Conservation (phyloP, 2,797 vertebrate genomes). For the Selene dorsalis region DNA sequence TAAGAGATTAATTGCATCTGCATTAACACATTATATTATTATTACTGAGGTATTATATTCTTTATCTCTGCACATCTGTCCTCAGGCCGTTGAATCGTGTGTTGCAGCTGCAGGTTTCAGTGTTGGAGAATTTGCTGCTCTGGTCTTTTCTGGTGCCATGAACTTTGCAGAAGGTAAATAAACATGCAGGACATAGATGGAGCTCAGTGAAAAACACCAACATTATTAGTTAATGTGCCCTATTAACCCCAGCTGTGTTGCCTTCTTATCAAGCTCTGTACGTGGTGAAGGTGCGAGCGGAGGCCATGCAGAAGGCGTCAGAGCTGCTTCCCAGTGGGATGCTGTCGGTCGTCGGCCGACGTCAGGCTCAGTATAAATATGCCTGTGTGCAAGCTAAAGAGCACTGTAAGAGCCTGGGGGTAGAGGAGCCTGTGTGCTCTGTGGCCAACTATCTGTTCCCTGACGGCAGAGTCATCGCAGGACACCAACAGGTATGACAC, state of each 20-base stretch:
- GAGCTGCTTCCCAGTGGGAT: slow-evolving; percentile 91
- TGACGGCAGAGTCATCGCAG: slow-evolving; percentile 93
- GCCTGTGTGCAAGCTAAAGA: slow-evolving; percentile 91
- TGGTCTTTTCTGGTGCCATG: slow-evolving; percentile 94
- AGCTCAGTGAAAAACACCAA: accelerated
- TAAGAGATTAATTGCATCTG: no score
- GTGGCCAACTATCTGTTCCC: slow-evolving; percentile 95
- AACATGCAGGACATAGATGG: background rate
- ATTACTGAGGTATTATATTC: background rate
- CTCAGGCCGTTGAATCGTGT: slow-evolving; percentile 91
- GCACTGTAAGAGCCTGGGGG: slow-evolving; percentile 87
- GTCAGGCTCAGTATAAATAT: slow-evolving; percentile 84
- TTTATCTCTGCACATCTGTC: slow-evolving; percentile 7
- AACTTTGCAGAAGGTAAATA: slow-evolving; percentile 90
- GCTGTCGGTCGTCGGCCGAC: slow-evolving; percentile 89
- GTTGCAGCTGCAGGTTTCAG: slow-evolving; percentile 95
- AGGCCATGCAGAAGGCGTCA: slow-evolving; percentile 94
- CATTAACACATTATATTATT: background rate
- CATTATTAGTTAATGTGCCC: accelerated
- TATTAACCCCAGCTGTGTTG: background rate
- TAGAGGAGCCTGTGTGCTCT: slow-evolving; percentile 88
- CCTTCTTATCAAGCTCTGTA: slow-evolving; percentile 84
- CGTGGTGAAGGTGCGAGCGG: slow-evolving; percentile 92
- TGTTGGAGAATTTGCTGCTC: slow-evolving; percentile 94
- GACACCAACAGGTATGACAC: slow-evolving; percentile 88